Evolutionary conservation across 2,113 vertebrate species (phyloP).

Genomic region (Accipiter cooperii): DNA sequence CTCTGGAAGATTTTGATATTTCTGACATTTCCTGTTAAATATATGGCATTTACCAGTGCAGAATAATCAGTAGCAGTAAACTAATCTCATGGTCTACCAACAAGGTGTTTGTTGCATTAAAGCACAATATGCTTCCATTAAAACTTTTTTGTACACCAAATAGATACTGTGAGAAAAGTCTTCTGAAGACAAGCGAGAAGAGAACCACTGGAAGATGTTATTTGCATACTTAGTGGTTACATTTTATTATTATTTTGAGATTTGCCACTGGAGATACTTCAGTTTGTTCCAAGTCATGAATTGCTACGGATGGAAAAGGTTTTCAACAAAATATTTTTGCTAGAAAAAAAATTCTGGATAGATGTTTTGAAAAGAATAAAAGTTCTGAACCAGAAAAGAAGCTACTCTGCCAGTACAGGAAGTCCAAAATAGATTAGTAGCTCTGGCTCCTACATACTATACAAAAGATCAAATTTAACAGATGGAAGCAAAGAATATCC

Average conservation of each 20-base stretch:
- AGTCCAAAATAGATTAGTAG: neutral
- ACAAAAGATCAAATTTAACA: neutral
- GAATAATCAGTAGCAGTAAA: neutral
- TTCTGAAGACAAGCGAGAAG: neutral
- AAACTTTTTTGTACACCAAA: neutral
- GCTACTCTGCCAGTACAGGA: neutral
- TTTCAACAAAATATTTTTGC: neutral
- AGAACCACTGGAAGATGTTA: neutral
- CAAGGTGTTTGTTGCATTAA: neutral
- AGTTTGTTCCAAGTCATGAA: neutral
- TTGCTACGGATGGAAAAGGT: neutral
- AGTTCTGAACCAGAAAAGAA: neutral
- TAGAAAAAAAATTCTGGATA: neutral
- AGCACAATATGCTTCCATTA: neutral
- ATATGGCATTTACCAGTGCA: neutral
- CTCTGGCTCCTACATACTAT: neutral
- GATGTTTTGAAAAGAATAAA: neutral
- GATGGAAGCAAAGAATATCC: neutral
- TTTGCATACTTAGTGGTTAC: neutral
- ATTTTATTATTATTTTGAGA: neutral
- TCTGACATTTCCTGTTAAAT: neutral
- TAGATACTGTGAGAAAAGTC: neutral
- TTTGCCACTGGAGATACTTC: neutral
- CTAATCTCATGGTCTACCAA: neutral
- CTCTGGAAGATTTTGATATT: slow-evolving; percentile 46